A percentile compares a stretch with the other conserved stretches of the same genome.
Conservation (phyloP, 2,797 vertebrate species). For the Capromys pilorides region DNA sequence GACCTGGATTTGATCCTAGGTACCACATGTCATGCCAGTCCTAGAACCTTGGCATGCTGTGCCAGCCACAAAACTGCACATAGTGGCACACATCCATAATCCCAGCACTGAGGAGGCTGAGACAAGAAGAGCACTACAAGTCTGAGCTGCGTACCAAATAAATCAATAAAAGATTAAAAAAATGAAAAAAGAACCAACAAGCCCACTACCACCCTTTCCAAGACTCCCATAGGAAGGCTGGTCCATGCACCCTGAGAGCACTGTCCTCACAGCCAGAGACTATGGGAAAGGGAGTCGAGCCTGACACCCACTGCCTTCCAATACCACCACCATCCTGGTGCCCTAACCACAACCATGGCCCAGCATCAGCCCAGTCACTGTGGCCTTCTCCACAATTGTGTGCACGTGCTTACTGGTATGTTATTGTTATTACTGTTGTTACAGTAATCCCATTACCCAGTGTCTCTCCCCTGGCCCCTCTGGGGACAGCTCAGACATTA, state of each 20-base stretch:
- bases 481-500: conserved; percentile 68
- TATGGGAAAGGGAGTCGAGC: not conserved
- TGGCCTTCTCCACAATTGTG: not conserved
- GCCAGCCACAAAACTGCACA: too few species aligned
- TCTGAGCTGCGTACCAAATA: too few species aligned
- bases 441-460: conserved; percentile 34
- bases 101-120: too few species aligned
- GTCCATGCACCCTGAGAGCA: not conserved
- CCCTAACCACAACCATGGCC: not conserved
- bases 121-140: too few species aligned
- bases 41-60: too few species aligned
- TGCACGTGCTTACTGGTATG: not conserved
- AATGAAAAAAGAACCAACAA: too few species aligned
- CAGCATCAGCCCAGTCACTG: not conserved
- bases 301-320: not conserved
- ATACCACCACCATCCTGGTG: not conserved
- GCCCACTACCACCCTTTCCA: not conserved
- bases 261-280: not conserved
- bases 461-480: conserved; percentile 58
- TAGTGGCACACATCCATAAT: too few species aligned
- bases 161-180: too few species aligned
- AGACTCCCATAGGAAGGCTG: not conserved
- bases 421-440: conserved; percentile 55
- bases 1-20: too few species aligned
- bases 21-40: too few species aligned